phyloP scores from a whole-genome alignment of 2,113 vertebrate genomes.

The Chaenogobius annularis region DNA sequence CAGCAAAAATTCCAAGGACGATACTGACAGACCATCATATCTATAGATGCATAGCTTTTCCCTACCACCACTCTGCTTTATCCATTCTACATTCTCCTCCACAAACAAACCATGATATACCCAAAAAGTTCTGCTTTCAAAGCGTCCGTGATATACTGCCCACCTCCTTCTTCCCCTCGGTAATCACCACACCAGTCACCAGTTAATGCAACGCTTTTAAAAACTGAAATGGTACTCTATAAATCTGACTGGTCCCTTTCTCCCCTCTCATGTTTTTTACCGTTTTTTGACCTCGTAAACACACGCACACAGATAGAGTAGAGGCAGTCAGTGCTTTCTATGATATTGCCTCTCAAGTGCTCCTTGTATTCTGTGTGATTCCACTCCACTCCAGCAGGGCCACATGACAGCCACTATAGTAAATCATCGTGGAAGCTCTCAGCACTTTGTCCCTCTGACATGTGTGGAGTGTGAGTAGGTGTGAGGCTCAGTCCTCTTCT shows the following conservation, averaged over 20 bases:
- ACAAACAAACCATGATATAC: conserved; percentile 69
- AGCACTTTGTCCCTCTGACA: conserved; percentile 31
- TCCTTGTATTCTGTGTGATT: conserved; percentile 20
- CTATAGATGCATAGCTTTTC: no score
- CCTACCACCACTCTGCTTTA: conserved; percentile 18
- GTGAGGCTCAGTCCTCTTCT: conserved; percentile 15
- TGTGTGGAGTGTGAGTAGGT: conserved; percentile 27
- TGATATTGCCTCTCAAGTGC: conserved; percentile 20
- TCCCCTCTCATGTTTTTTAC: conserved; percentile 29
- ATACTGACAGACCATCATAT: no score
- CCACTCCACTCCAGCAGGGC: conserved; percentile 24
- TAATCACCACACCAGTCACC: conserved; percentile 51
- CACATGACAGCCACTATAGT: conserved; percentile 20
- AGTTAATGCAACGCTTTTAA: conserved; percentile 78
- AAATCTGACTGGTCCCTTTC: conserved; percentile 59
- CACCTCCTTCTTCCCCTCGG: conserved; percentile 48
- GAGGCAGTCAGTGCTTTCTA: conserved; percentile 16
- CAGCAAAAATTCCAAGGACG: no score
- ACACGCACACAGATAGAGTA: neutral
- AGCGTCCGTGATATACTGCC: conserved; percentile 72
- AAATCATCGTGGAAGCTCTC: conserved; percentile 38
- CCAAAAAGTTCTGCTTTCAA: conserved; percentile 61
- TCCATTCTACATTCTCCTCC: conserved; percentile 23
- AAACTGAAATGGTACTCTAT: conserved; percentile 68
- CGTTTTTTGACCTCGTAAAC: conserved; percentile 19